Percentiles rank a stretch among this genome's conserved stretches.
Evolutionary conservation across 2,888 invertebrate genomes (phyloP).

Genomic region (Coecobrya sp.): DNA sequence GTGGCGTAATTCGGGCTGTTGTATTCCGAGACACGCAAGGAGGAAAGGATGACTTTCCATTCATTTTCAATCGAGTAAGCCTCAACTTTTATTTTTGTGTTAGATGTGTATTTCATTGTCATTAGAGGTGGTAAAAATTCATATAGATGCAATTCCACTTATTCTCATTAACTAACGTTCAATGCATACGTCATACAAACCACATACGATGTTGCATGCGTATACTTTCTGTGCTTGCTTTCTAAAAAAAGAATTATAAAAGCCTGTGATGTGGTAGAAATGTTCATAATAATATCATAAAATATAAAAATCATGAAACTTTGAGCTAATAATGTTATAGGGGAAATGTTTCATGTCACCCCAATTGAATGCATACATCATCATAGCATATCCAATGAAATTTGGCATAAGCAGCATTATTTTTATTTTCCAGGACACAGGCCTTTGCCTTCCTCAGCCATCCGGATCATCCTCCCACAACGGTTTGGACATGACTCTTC

Average conservation of each 20-base stretch:
- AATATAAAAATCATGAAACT: no score
- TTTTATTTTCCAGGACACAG: constrained; percentile 75
- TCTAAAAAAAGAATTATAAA: neutral
- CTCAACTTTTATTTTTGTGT: neutral
- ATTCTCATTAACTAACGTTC: no score
- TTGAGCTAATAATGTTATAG: neutral
- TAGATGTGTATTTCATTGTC: no score
- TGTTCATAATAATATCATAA: no score
- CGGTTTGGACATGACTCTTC: constrained; percentile 85
- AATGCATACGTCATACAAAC: no score
- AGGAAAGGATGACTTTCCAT: constrained; percentile 92
- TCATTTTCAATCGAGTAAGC: constrained; percentile 89
- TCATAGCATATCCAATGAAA: neutral
- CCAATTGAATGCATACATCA: neutral
- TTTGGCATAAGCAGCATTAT: neutral
- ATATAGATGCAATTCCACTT: no score
- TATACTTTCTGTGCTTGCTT: no score
- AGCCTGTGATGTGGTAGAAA: no score
- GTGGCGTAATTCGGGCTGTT: constrained; percentile 96
- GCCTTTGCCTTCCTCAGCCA: constrained; percentile 82
- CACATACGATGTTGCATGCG: no score
- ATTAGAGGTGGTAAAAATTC: no score
- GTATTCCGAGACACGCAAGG: constrained; percentile 95
- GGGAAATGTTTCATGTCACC: neutral
- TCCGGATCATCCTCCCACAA: constrained; percentile 81